Evolutionary conservation across 1,140 invertebrate species (phyloP).

Genomic region (Drosophila prosaltans): DNA sequence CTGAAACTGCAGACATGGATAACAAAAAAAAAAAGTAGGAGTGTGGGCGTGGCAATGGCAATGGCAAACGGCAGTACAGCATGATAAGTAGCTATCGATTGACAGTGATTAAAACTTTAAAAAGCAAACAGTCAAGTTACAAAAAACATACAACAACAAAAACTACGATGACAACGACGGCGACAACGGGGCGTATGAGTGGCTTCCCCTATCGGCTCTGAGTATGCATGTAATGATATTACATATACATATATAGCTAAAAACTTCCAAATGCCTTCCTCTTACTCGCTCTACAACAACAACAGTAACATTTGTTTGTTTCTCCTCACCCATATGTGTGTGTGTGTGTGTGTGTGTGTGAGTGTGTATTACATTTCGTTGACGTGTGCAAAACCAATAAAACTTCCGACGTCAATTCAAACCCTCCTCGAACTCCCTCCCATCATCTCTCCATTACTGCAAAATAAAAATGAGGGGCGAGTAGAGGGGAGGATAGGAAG

Average conservation of each 20-base stretch:
- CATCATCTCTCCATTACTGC: too few species aligned
- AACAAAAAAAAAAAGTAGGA: too few species aligned
- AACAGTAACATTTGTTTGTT: slow-evolving; percentile 5
- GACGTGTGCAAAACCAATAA: slow-evolving; percentile 81
- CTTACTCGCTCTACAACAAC: not conserved
- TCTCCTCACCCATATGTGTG: not conserved
- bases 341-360: not conserved
- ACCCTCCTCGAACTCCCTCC: slow-evolving; percentile 8
- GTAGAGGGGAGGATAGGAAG: not conserved
- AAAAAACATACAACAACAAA: slow-evolving; percentile 48
- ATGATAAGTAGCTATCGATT: slow-evolving; percentile 81
- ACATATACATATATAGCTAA: slow-evolving; percentile 30
- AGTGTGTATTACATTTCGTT: slow-evolving; percentile 72
- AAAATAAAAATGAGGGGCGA: too few species aligned
- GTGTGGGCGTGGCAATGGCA: slow-evolving; percentile 8
- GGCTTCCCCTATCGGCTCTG: slow-evolving; percentile 26
- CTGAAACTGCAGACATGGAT: too few species aligned
- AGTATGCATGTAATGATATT: slow-evolving; percentile 75
- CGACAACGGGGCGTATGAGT: not conserved
- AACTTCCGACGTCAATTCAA: slow-evolving; percentile 78
- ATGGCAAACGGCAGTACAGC: slow-evolving; percentile 46
- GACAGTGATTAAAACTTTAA: slow-evolving; percentile 81
- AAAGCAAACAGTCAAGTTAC: slow-evolving; percentile 80
- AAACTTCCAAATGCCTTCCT: slow-evolving; percentile 8
- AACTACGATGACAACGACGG: not conserved